A percentile compares a stretch with the other conserved stretches of the same genome.
phyloP scores from a whole-genome alignment of 2,797 vertebrate genomes.

The Xerus rutilus region DNA sequence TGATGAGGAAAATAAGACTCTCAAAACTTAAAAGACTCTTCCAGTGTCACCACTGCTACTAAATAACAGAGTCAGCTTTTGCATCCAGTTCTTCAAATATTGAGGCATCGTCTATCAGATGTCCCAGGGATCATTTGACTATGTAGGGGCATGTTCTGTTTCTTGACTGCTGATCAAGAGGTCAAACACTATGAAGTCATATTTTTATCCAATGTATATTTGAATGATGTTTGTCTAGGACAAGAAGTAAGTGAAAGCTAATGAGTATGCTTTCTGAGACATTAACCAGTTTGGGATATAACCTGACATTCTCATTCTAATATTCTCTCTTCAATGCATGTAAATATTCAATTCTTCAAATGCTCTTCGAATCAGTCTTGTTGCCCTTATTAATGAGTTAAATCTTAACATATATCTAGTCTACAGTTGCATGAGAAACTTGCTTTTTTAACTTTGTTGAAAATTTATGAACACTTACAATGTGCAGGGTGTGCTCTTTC shows the following conservation, averaged over 20 bases:
- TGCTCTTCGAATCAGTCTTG: not conserved
- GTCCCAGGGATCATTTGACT: not conserved
- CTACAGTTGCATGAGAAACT: not conserved
- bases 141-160: not conserved
- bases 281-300: not conserved
- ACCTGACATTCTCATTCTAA: not conserved
- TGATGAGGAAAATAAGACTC: not conserved
- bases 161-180: not conserved
- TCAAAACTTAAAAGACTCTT: not conserved
- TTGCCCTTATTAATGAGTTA: not conserved
- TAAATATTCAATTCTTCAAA: not conserved
- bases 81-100: not conserved
- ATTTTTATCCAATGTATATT: not conserved
- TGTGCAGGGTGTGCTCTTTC: not conserved
- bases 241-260: not conserved
- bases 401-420: not conserved
- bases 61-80: not conserved
- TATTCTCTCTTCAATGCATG: not conserved
- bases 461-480: not conserved
- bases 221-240: not conserved
- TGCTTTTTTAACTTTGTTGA: not conserved
- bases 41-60: not conserved
- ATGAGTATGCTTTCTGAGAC: not conserved
- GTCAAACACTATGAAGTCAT: not conserved
- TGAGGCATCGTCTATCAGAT: not conserved